Evolutionary conservation across 2,113 vertebrate species (phyloP), one percentile per base, ranked within the genome.

Genomic region (Azemiops feae): DNA sequence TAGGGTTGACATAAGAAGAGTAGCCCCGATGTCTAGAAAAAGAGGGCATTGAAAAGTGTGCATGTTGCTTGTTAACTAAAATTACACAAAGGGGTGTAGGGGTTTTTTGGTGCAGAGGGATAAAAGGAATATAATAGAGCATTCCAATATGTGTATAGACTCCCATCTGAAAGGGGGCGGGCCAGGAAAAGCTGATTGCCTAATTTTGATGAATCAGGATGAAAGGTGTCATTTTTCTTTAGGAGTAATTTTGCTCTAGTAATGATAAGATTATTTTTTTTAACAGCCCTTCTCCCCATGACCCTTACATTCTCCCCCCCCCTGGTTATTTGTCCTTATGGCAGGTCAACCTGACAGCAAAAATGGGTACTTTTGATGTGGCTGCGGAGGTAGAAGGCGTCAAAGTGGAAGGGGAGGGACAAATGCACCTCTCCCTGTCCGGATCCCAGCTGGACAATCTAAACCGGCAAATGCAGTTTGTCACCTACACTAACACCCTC

Each of bases 391-490:
- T 99, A 89, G 97, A 98, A n/a, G 93, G 58, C 1, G 98, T 99
- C 34, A 95, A 93, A 52, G 54, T 98, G 43, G 95, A 87, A n/a
- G 98, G 98, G 64, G 97, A 94, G 11, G 98, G 98, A 54, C 95
- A 98, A 93, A 97, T 96, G 74, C 95, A 92, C 27, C 97, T 99
- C 57, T 96, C 43, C 0, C 91, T 99, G 55, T 95, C 96, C 0
- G 98, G 98, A 95, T 47, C 92, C 52, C 94, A 45, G 12, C 96
- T 98, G 34, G 94, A 98, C 34, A 94, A 97, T 90, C 97, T 99
- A 74, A 99, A 99, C 95, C 96, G 97, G 54, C 99, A 99, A 93
- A 97, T 99, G n/a, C 98, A 99, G 92, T 98, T 99, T 5, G 94
- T 99, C 94, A 98, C 97, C 81, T 99, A 99, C 5, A 99, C 98